Conservation (phyloP, 2,888 invertebrate species). For the Perithous albicinctus region DNA sequence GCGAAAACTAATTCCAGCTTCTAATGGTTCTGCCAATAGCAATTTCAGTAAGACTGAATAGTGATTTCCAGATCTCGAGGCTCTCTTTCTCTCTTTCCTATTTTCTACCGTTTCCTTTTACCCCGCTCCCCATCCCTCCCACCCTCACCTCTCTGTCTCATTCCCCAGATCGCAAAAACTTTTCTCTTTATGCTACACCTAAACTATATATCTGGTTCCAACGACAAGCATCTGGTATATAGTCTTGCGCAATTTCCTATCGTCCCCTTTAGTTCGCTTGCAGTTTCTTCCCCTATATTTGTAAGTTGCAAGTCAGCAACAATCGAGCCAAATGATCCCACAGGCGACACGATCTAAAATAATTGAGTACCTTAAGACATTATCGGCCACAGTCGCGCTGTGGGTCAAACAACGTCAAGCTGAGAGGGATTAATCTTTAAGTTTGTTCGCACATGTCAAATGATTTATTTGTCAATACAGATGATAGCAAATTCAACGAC, state of each 20-base stretch:
- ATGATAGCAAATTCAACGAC: not conserved
- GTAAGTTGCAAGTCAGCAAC: constrained; percentile 3
- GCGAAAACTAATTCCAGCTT: constrained; percentile 78
- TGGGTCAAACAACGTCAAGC: not conserved
- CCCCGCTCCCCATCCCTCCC: too few species aligned
- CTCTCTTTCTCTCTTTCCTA: constrained; percentile 14
- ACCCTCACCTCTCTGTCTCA: too few species aligned
- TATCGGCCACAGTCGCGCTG: not conserved
- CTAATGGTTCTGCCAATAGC: constrained; percentile 81
- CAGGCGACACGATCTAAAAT: constrained; percentile 53
- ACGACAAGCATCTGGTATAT: constrained; percentile 7
- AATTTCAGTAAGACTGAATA: constrained; percentile 78
- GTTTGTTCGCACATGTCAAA: not conserved
- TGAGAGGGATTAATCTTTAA: not conserved
- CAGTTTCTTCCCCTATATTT: not conserved
- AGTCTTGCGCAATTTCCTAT: constrained; percentile 26
- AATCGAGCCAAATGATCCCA: constrained; percentile 18
- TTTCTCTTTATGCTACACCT: constrained; percentile 9
- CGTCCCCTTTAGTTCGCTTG: not conserved
- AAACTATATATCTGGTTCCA: constrained; percentile 10
- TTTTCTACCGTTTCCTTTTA: constrained; percentile 8
- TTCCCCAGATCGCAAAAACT: constrained; percentile 32
- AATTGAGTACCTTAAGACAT: constrained; percentile 48
- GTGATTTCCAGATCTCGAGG: constrained; percentile 70
- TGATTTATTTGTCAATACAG: not conserved